Evolutionary conservation across 2,888 invertebrate genomes (phyloP), one percentile per base, ranked within the genome.

Genomic region (Meta bourneti): DNA sequence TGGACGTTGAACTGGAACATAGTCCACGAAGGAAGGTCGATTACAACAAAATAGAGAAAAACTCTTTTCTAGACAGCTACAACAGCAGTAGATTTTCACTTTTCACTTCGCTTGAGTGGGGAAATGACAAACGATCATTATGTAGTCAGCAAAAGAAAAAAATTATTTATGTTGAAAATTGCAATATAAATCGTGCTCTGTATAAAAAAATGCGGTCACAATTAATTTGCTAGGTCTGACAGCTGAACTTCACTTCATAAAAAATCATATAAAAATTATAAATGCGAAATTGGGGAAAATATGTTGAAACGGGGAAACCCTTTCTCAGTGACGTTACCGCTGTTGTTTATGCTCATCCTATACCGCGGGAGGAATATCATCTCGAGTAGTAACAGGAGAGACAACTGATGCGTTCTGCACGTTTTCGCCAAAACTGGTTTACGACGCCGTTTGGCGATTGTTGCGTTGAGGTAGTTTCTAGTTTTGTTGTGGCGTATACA

Each of bases 341-440:
- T 34, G 54, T 6, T 9, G 81, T 8, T 49, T 70, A 19, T 72
- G 72, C 20, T 83, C 78, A 54, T 34, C 70, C 69, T 69, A 13
- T n/a, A 49, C 79, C 34, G 54, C 20, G 79, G 79, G 87, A 80
- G 70, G 79, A 71, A 69, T 19, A 79, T 87, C 87, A 79, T 87
- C 86, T 69, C 77, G 19, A 74, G 52, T 54, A 54, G 52, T 84
- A 71, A 82, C 52, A 74, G 16, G 54, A 54, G 20, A 75, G 74
- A 72, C 34, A 20, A 19, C n/a, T 8, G 79, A 75, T 74, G 34
- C 20, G 49, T n/a, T 78, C 74, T 54, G 52, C 74, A 34, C 71
- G 78, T n/a, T 72, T 75, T 89, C 89, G 89, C 89, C 89, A 89
- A 89, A 89, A 83, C 89, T 78, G 89, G 89, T 89, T 89, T 83